Evolutionary conservation across 2,888 invertebrate species (phyloP).

Genomic region (Ceraclea dissimilis): DNA sequence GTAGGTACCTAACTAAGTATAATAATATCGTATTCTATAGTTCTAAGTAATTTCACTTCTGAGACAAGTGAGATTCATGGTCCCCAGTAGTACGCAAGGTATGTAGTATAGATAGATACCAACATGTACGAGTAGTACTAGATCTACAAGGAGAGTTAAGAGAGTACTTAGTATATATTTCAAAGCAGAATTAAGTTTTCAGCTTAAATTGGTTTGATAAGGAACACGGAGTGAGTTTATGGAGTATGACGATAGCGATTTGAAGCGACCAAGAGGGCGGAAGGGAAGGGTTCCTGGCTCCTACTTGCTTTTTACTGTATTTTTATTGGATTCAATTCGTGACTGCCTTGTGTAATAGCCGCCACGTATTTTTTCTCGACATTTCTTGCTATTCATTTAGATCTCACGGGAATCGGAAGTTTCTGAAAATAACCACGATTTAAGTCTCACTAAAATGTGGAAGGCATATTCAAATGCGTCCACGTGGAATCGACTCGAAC

Average conservation of each 20-base stretch:
- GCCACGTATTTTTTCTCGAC: conserved; percentile 19
- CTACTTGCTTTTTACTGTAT: conserved; percentile 26
- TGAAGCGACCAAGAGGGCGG: conserved; percentile 22
- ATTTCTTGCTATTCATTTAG: conserved; percentile 11
- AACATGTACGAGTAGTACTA: not conserved
- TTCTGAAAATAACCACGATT: conserved; percentile 10
- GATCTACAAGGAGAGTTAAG: not conserved
- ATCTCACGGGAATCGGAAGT: conserved; percentile 10
- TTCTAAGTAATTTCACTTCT: conserved; percentile 11
- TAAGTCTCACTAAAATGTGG: conserved; percentile 19
- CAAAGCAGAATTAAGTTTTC: conserved; percentile 24
- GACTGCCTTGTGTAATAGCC: conserved; percentile 26
- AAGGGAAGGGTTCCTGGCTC: conserved; percentile 17
- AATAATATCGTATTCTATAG: not conserved
- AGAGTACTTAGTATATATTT: conserved; percentile 10
- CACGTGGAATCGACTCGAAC: conserved; percentile 11
- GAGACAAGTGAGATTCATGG: conserved; percentile 7
- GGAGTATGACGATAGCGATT: conserved; percentile 26
- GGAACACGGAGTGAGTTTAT: conserved; percentile 26
- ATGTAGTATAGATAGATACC: conserved; percentile 3
- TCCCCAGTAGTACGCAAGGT: conserved; percentile 16
- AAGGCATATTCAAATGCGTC: conserved; percentile 15
- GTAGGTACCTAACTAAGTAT: not conserved
- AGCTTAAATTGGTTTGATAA: conserved; percentile 26
- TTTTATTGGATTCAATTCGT: conserved; percentile 27